phyloP scores from a whole-genome alignment of 2,797 vertebrate species.

The Lacerta viridis region DNA sequence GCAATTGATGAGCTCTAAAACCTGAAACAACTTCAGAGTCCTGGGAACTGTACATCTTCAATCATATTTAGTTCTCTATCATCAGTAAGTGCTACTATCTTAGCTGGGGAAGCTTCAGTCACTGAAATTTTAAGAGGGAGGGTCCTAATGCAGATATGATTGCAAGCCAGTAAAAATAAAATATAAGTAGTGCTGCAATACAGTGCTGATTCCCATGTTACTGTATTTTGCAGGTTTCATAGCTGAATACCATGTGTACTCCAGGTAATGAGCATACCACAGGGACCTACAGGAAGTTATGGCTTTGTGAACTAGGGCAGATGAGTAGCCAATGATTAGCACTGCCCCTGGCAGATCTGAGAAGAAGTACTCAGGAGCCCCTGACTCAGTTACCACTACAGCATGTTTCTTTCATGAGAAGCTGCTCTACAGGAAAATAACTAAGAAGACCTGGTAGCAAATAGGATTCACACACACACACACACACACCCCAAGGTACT shows the following conservation, averaged over 20 bases:
- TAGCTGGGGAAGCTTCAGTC: not conserved
- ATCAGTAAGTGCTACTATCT: not conserved
- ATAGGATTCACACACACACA: not conserved
- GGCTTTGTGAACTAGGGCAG: not conserved
- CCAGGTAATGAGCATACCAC: not conserved
- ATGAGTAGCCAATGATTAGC: accelerated
- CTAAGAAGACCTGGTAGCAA: not conserved
- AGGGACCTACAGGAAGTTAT: not conserved
- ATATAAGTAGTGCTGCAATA: not conserved
- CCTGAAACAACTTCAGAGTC: not conserved
- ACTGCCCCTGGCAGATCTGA: not conserved
- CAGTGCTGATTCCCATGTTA: not conserved
- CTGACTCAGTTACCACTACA: not conserved
- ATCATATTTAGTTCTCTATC: not conserved
- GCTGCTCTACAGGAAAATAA: not conserved
- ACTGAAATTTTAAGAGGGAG: not conserved
- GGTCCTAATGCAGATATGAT: not conserved
- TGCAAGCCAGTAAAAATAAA: not conserved
- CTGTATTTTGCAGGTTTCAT: not conserved
- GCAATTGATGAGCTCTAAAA: not conserved
- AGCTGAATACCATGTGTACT: not conserved
- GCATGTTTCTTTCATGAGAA: not conserved
- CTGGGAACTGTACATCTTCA: not conserved
- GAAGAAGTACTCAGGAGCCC: not conserved
- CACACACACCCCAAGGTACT: not conserved